Evolutionary conservation across 2,888 invertebrate species (phyloP), one percentile per base, ranked within the genome.

Genomic region (Polyommatus iphigenia): DNA sequence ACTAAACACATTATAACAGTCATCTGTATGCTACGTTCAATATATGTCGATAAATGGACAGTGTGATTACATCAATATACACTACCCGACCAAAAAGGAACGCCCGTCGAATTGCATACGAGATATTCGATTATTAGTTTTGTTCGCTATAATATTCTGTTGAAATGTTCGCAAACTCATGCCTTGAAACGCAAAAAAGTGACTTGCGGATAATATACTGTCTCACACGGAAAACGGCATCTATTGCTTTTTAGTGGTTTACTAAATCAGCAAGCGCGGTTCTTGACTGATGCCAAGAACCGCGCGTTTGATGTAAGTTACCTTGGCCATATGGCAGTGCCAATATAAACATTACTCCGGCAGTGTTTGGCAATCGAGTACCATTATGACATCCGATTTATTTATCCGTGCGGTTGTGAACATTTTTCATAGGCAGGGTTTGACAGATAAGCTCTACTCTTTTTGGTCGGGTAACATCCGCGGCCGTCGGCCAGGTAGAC

Each of bases 1-100:
- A 72, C 79, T 81, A 81, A 82, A 82, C 83, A 83, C 83, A 81
- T 81, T 79, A 76, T 81, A 79, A 80, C 81, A 83, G 82, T 78
- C 75, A 78, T 67, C 67, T 46, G 76, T 67, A 36, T 29, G 76
- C 75, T 78, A 78, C 75, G 76, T 73, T 59, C 76, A 76, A 78
- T 78, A 78, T 50, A 71, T 76, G 78, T 59, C 76, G 57, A 78
- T 78, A 78, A 67, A 71, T 78, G 78, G 78, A 76, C 78, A 76
- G 73, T 78, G 75, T 76, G 78, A 76, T 78, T 78, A 78, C 46
- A 76, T 76, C 76, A 62, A 62, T 36, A 20, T 76, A 32, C 18
- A 32, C 15, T 32, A 67, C 67, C 67, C 67, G 67, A 15, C 67
- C 67, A 67, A 67, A 67, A 67, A 67, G n/a, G 15, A 67, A n/a